Evolutionary conservation across 2,888 invertebrate genomes (phyloP), one percentile per base, ranked within the genome.

Genomic region (Bugula neritina): DNA sequence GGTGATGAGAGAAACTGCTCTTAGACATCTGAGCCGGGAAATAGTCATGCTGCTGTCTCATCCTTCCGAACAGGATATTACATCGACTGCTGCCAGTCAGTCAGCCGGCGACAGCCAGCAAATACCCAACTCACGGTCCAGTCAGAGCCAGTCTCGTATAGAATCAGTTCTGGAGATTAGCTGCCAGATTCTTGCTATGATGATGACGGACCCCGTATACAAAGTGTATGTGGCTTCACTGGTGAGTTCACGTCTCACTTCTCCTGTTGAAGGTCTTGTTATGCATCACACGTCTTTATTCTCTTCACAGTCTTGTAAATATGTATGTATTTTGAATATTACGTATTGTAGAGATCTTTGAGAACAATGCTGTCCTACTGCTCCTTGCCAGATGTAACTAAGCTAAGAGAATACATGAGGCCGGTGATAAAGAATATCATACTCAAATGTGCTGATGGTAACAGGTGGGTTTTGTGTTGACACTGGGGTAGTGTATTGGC

Each of bases 161-260:
- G 75, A 80, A 35, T 77, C 78, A 63, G 79, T 82, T 75, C 76
- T 85, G 52, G 80, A 81, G 72, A 80, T 79, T 58, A 82, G 83
- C 73, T 83, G 83, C 72, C 79, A 80, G 72, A 80, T 86, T 27
- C 77, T 85, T 29, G 80, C 83, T 1, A 80, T 81, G 75, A 80
- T 83, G 77, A 81, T 81, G 73, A 80, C 80, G 35, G 85, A 86
- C 76, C 85, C 85, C 17, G 85, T 86, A 5, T 85, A 85, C 76
- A 83, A 82, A 76, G 85, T 86, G 29, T 86, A 84, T 78, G 81
- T 84, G 21, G 84, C 84, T 57, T 81, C 81, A 69, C 75, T 86
- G 78, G 85, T 85, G 75, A 79, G 84, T 31, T n/a, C n/a, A n/a
- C n/a, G n/a, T n/a, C n/a, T n/a, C n/a, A n/a, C n/a, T n/a, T n/a